phyloP scores from a whole-genome alignment of 2,888 invertebrate species.

The Xanthorhoe spadicearia region DNA sequence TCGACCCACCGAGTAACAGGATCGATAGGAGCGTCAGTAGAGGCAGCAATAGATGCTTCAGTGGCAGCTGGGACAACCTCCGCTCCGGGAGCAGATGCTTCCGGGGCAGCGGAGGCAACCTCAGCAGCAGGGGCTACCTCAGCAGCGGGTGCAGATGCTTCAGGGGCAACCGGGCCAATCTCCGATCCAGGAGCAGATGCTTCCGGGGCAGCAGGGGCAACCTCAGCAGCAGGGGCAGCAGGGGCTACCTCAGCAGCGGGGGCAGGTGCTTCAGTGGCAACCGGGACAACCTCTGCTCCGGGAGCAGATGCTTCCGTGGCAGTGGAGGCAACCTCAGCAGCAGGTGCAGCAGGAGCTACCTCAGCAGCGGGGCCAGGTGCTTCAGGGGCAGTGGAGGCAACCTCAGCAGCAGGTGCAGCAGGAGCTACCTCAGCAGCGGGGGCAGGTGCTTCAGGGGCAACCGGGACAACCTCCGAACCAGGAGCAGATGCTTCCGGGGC shows the following conservation, averaged over 20 bases:
- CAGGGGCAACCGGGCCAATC: constrained; percentile 11
- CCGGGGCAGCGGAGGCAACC: not conserved
- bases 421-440: not conserved
- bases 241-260: not conserved
- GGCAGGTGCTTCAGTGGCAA: constrained; percentile 1
- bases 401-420: not conserved
- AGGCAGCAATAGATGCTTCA: constrained; percentile 2
- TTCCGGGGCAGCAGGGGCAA: constrained; percentile 9
- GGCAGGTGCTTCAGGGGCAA: constrained; percentile 6
- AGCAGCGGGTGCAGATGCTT: constrained; percentile 18
- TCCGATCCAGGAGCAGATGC: constrained; percentile 12
- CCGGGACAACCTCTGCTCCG: not conserved
- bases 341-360: constrained; percentile 1
- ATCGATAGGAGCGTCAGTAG: not conserved
- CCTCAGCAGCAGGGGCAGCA: not conserved
- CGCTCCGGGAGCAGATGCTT: constrained; percentile 9
- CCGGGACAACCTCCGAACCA: constrained; percentile 11
- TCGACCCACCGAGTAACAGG: constrained; percentile 3
- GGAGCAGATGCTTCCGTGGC: constrained; percentile 4
- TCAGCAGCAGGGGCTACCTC: constrained; percentile 17
- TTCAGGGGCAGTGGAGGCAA: constrained; percentile 11
- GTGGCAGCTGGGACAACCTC: constrained; percentile 1
- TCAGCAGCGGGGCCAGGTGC: constrained; percentile 6
- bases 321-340: not conserved
- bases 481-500: constrained; percentile 12